phyloP scores from a whole-genome alignment of 2,888 invertebrate genomes.

The Gymnocheta viridis region DNA sequence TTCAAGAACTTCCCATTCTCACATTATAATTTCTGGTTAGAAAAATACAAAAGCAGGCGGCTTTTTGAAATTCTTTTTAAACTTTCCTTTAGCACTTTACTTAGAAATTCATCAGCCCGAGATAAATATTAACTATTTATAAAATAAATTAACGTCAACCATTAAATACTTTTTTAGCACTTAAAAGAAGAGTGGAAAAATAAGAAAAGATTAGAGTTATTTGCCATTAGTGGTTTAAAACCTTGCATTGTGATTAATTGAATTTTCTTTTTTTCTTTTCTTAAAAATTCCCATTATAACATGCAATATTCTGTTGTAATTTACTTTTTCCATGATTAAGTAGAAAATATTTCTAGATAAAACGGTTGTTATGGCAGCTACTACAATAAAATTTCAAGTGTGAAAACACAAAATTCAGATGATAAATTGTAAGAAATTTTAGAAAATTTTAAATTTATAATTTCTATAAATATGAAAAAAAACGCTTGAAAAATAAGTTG shows the following conservation, averaged over 20 bases:
- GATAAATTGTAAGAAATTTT: slow-evolving; percentile 41
- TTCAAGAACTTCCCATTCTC: slow-evolving; percentile 42
- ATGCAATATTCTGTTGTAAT: slow-evolving; percentile 39
- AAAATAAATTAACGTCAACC: slow-evolving; percentile 54
- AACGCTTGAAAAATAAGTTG: neutral
- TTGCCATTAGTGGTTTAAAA: slow-evolving; percentile 24
- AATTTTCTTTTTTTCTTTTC: slow-evolving; percentile 39
- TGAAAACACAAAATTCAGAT: slow-evolving; percentile 25
- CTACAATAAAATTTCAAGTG: neutral
- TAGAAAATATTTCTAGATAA: slow-evolving; percentile 22
- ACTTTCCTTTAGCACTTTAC: slow-evolving; percentile 24
- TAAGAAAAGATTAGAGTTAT: neutral
- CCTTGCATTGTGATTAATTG: slow-evolving; percentile 64
- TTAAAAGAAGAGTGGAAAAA: neutral
- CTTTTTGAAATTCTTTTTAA: slow-evolving; percentile 1
- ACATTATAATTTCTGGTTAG: slow-evolving; percentile 11
- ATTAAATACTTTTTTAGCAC: slow-evolving; percentile 35
- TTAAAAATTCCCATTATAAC: slow-evolving; percentile 50
- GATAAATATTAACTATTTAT: neutral
- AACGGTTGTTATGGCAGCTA: slow-evolving; percentile 28
- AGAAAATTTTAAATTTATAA: neutral
- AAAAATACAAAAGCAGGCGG: neutral
- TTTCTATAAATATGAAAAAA: slow-evolving; percentile 2
- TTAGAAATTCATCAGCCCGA: neutral
- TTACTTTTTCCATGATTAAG: slow-evolving; percentile 19